Evolutionary conservation across 2,888 invertebrate genomes (phyloP).

Genomic region (Meganola albula): DNA sequence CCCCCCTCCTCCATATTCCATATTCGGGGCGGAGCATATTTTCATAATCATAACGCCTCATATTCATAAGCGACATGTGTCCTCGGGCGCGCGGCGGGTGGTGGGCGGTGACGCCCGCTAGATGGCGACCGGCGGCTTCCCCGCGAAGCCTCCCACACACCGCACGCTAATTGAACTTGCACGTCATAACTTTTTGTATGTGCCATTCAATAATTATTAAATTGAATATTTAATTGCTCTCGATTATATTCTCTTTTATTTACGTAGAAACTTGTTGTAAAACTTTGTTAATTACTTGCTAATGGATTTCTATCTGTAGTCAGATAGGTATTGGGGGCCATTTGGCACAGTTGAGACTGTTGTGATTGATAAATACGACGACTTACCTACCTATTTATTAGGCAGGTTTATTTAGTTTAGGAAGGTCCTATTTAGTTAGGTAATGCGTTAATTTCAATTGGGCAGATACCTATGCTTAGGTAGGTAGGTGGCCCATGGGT

Average conservation of each 20-base stretch:
- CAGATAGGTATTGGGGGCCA: no score
- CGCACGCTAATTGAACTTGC: conserved; percentile 67
- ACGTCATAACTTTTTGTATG: conserved; percentile 69
- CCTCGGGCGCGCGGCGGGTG: conserved; percentile 46
- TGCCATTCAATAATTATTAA: conserved; percentile 41
- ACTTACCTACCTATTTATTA: no score
- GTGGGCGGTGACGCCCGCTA: conserved; percentile 70
- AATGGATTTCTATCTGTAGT: conserved; percentile 21
- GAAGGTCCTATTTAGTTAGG: neutral
- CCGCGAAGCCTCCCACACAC: conserved; percentile 73
- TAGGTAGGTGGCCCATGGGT: no score
- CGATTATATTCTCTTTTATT: conserved; percentile 30
- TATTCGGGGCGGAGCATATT: conserved; percentile 79
- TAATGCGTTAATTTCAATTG: neutral
- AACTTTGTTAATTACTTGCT: conserved; percentile 19
- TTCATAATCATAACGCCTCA: conserved; percentile 78
- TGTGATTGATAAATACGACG: no score
- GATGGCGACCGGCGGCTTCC: conserved; percentile 63
- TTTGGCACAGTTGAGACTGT: no score
- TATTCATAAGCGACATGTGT: conserved; percentile 76
- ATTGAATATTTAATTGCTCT: conserved; percentile 30
- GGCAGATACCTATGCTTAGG: no score
- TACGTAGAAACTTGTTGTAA: conserved; percentile 21
- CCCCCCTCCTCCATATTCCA: conserved; percentile 80
- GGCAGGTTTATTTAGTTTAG: no score